Conservation (phyloP, 2,888 invertebrate genomes). For the Hydropsyche betteni region DNA sequence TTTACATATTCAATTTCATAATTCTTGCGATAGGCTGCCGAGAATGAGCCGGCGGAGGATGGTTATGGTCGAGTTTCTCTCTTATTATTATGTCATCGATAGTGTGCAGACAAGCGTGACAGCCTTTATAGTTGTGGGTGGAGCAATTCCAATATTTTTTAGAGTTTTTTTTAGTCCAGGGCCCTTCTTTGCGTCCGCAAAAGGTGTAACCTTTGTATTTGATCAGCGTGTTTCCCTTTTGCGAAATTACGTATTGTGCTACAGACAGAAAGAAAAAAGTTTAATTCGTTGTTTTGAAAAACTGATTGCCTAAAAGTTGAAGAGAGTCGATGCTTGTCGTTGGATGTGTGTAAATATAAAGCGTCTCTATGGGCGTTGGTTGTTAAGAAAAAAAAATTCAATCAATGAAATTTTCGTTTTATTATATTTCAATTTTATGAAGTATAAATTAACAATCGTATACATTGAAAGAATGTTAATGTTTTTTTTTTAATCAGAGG, state of each 20-base stretch:
- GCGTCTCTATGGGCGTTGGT: too few species aligned
- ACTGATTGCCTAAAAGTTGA: neutral
- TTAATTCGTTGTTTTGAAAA: conserved; percentile 1
- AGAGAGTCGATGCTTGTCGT: too few species aligned
- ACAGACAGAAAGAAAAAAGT: neutral
- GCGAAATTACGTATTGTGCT: neutral
- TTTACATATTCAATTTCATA: too few species aligned
- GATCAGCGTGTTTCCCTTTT: conserved; percentile 5
- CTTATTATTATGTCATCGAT: conserved; percentile 14
- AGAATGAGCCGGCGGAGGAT: neutral
- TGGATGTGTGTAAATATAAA: too few species aligned
- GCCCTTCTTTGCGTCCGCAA: neutral
- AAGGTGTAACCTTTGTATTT: conserved; percentile 3
- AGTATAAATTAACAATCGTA: too few species aligned
- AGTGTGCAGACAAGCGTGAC: conserved; percentile 30
- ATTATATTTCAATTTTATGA: too few species aligned
- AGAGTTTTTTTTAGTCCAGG: neutral
- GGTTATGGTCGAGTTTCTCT: conserved; percentile 37
- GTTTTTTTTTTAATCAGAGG: too few species aligned
- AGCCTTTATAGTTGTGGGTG: conserved; percentile 14
- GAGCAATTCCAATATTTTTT: conserved; percentile 25
- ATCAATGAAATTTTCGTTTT: too few species aligned
- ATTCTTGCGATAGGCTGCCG: neutral
- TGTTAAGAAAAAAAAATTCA: too few species aligned
- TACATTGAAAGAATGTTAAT: too few species aligned